Conservation (phyloP, 2,888 invertebrate genomes). For the Cerastis rubricosa region DNA sequence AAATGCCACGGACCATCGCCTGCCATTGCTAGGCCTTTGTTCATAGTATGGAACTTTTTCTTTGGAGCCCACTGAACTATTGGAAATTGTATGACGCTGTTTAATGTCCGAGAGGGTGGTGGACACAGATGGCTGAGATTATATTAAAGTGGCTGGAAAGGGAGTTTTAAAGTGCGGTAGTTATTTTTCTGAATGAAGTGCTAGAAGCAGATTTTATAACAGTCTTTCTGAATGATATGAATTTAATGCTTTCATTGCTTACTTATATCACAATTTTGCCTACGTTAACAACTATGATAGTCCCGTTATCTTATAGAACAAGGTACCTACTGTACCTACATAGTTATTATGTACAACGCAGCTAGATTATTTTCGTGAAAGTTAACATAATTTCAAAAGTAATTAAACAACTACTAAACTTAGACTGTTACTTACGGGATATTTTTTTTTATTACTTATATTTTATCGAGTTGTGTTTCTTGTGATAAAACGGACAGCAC, state of each 20-base stretch:
- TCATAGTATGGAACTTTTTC: conserved; percentile 77
- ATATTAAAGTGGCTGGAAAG: conserved; percentile 32
- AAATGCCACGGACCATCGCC: conserved; percentile 80
- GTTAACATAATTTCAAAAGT: too few relatives aligned
- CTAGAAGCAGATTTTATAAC: background rate
- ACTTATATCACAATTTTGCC: background rate
- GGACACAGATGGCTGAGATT: conserved; percentile 33
- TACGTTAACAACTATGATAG: background rate
- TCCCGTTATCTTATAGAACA: conserved; percentile 21
- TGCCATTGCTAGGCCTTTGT: conserved; percentile 75
- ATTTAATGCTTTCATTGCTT: background rate
- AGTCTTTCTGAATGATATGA: background rate
- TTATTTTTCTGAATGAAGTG: conserved; percentile 26
- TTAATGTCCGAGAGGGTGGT: conserved; percentile 36
- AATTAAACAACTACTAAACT: too few relatives aligned
- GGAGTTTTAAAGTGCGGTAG: background rate
- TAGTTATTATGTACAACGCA: too few relatives aligned
- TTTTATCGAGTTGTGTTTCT: conserved; percentile 9
- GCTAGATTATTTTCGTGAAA: too few relatives aligned
- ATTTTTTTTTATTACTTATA: too few relatives aligned
- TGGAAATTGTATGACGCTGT: conserved; percentile 66
- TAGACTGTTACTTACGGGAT: too few relatives aligned
- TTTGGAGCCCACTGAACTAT: conserved; percentile 64
- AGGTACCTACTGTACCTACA: too few relatives aligned
- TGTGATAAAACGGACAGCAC: background rate